Evolutionary conservation across 2,888 invertebrate genomes (phyloP).

Genomic region (Sussaba pulchella): DNA sequence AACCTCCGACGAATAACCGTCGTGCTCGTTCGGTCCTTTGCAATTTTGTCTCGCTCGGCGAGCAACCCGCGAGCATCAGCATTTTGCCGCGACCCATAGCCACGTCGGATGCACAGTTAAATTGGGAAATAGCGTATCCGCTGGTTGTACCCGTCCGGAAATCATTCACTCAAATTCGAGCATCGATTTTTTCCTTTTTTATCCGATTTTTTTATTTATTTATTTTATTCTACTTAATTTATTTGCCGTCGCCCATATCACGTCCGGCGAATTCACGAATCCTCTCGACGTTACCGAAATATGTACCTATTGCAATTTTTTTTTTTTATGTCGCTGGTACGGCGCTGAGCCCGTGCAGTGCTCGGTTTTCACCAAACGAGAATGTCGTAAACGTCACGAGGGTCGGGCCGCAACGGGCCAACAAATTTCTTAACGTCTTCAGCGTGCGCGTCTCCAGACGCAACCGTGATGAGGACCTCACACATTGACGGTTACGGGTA

Average conservation of each 20-base stretch:
- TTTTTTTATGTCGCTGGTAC: conserved; percentile 34
- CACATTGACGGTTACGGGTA: conserved; percentile 54
- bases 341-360: conserved; percentile 3
- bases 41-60: conserved; percentile 6
- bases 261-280: conserved; percentile 40
- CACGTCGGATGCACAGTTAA: not conserved
- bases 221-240: no score
- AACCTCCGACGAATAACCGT: conserved; percentile 27
- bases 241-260: not conserved
- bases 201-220: no score
- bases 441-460: conserved; percentile 58
- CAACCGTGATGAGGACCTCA: conserved; percentile 58
- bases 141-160: conserved; percentile 1
- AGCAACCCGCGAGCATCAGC: conserved; percentile 26
- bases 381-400: conserved; percentile 67
- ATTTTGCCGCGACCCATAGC: conserved; percentile 1
- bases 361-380: conserved; percentile 63
- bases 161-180: conserved; percentile 12
- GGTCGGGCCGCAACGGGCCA: conserved; percentile 62
- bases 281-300: conserved; percentile 19
- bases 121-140: not conserved
- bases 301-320: conserved; percentile 49
- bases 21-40: conserved; percentile 15
- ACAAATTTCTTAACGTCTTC: conserved; percentile 68
- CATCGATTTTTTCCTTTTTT: conserved; percentile 27